Base-by-base conservation (phyloP, 2,797 vertebrate species). In the Uromys caudimaculatus region DNA sequence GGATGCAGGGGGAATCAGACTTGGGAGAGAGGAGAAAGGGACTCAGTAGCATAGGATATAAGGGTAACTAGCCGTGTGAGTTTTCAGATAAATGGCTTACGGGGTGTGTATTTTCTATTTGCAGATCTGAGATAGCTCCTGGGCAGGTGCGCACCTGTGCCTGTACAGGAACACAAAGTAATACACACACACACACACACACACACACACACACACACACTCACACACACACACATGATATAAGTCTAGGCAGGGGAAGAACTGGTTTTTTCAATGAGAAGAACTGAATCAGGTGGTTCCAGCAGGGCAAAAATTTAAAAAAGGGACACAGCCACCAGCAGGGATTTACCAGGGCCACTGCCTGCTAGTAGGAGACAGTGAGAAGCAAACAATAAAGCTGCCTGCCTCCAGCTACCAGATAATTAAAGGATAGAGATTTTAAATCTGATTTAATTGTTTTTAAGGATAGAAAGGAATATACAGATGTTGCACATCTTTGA, bases 71-170 rank as follows among this genome's bases (percentile, higher is more conserved):
- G 69, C 17, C 19, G 21, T 0, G 3, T 71, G 69, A 38, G n/a
- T 38, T 71, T 21, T 17, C n/a, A 16, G 35, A 7, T n/a, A 38
- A 38, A n/a, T 71, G n/a, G n/a, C n/a, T 35, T 69, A 35, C n/a
- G 67, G 16, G n/a, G 64, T 67, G 64, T 67, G 64, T 67, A 13
- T 17, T n/a, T 64, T 13, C 62, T 14, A 32, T 13, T 64, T 27
- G 27, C 5, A 4, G 3, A 64, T 64, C 62, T 64, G 29, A 64
- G 62, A 32, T 64, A 32, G 29, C 10, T 32, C 13, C 62, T 64
- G 11, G 62, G 35, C 16, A 69, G 67, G 6, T 69, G 2, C 3
- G 0, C 35, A n/a, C 67, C 35, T n/a, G 67, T 0, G 7, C 8
- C 35, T 35, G 32, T 7, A 16, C 35, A n/a, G 14, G 5, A 64